phyloP scores from a whole-genome alignment of 2,797 vertebrate genomes.

The Caiman crocodilus region DNA sequence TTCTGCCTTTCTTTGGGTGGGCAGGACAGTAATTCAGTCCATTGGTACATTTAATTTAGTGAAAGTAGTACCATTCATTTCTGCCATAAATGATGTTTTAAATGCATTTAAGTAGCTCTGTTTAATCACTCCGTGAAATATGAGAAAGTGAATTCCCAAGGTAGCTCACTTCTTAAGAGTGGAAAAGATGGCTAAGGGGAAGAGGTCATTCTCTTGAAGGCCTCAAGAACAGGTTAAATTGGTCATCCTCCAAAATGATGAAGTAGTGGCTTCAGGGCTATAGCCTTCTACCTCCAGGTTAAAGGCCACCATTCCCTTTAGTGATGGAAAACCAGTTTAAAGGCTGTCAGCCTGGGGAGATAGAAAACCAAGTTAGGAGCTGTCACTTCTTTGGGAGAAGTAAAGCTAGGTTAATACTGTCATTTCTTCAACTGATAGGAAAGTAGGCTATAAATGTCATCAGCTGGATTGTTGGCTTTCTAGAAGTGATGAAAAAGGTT shows the following conservation, averaged over 20 bases:
- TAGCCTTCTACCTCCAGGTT: conserved; percentile 30
- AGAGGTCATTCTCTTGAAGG: background rate
- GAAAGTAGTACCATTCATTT: conserved; percentile 3
- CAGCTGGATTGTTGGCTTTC: background rate
- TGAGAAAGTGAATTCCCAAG: background rate
- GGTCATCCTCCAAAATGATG: conserved; percentile 8
- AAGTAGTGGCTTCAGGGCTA: background rate
- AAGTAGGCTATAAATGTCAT: conserved; percentile 26
- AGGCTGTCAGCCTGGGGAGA: conserved; percentile 23
- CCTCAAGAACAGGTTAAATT: conserved; percentile 25
- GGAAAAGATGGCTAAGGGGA: background rate
- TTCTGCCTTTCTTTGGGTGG: background rate
- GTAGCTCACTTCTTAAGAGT: background rate
- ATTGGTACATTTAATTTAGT: background rate
- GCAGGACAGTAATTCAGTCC: conserved; percentile 11
- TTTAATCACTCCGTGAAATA: conserved; percentile 23
- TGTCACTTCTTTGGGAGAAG: background rate
- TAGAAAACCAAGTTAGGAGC: background rate
- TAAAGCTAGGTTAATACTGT: conserved; percentile 36
- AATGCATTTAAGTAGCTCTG: conserved; percentile 15
- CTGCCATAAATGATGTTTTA: conserved; percentile 3
- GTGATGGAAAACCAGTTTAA: conserved; percentile 31
- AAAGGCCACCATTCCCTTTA: conserved; percentile 9
- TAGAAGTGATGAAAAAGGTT: conserved; percentile 9
- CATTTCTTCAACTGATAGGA: conserved; percentile 40